A percentile compares a stretch with the other conserved stretches of the same genome.
phyloP scores from a whole-genome alignment of 1,140 invertebrate species.

The Nasonia giraulti region DNA sequence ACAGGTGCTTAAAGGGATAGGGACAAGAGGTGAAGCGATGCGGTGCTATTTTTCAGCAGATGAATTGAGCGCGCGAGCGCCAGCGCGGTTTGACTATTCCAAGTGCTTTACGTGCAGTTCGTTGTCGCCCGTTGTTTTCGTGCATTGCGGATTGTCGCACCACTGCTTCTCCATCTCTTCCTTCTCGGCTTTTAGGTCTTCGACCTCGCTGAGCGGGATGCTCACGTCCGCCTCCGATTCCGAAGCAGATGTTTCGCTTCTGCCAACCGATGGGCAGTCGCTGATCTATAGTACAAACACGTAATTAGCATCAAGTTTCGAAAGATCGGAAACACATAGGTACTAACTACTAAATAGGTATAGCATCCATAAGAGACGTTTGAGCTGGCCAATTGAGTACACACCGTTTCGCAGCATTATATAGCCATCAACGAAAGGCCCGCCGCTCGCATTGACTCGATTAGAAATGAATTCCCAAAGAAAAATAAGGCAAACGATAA shows the following conservation, averaged over 20 bases:
- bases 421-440: no score
- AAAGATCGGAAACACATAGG: no score
- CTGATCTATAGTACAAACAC: conserved; percentile 30
- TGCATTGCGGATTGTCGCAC: not conserved
- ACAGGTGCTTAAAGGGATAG: conserved; percentile 8
- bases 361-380: not conserved
- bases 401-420: not conserved
- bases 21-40: not conserved
- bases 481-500: conserved; percentile 6
- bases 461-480: not conserved
- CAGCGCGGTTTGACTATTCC: no score
- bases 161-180: conserved; percentile 28
- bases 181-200: conserved; percentile 44
- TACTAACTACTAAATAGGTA: not conserved
- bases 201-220: conserved; percentile 43
- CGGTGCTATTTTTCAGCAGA: no score
- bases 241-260: not conserved
- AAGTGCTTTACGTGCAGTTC: conserved; percentile 28
- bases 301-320: no score
- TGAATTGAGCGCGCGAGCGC: no score
- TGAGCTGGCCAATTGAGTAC: no score
- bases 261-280: conserved; percentile 15
- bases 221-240: conserved; percentile 51
- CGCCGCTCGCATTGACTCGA: no score
- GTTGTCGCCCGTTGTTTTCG: not conserved